Percentiles rank a stretch among this genome's conserved stretches.
phyloP scores from a whole-genome alignment of 1,140 invertebrate genomes.

The Trypoxylus dichotomus region DNA sequence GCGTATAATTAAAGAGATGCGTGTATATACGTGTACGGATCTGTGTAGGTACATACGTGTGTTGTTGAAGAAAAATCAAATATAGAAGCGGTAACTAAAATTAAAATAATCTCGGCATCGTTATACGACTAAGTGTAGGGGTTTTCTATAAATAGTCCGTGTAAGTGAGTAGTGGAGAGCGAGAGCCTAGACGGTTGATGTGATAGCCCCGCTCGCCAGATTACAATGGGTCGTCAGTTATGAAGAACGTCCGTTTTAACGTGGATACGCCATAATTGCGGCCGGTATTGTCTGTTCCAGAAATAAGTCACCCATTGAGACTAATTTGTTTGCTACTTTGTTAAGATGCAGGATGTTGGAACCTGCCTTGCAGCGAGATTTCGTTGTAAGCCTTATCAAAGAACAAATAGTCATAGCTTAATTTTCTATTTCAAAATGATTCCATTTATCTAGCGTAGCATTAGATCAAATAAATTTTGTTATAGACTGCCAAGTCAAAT shows the following conservation, averaged over 20 bases:
- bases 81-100: constrained; percentile 46
- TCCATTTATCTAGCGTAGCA: too few relatives aligned
- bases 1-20: constrained; percentile 41
- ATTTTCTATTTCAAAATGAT: too few relatives aligned
- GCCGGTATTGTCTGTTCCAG: constrained; percentile 29
- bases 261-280: constrained; percentile 30
- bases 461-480: too few relatives aligned
- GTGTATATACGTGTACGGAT: not conserved
- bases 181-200: not conserved
- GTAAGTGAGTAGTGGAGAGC: constrained; percentile 13
- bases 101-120: constrained; percentile 46
- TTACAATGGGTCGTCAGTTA: constrained; percentile 16
- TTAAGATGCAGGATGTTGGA: too few relatives aligned
- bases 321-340: too few relatives aligned
- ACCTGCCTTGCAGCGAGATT: too few relatives aligned
- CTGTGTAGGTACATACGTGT: not conserved
- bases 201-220: constrained; percentile 18
- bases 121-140: constrained; percentile 42
- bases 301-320: constrained; percentile 28
- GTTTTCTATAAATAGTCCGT: constrained; percentile 39
- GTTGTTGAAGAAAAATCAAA: constrained; percentile 43
- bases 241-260: constrained; percentile 14
- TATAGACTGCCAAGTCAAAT: too few relatives aligned
- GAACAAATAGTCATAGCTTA: too few relatives aligned
- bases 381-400: too few relatives aligned